Percentiles rank a stretch among this genome's conserved stretches.
phyloP scores from a whole-genome alignment of 2,888 invertebrate species.

The Hemaris fuciformis region DNA sequence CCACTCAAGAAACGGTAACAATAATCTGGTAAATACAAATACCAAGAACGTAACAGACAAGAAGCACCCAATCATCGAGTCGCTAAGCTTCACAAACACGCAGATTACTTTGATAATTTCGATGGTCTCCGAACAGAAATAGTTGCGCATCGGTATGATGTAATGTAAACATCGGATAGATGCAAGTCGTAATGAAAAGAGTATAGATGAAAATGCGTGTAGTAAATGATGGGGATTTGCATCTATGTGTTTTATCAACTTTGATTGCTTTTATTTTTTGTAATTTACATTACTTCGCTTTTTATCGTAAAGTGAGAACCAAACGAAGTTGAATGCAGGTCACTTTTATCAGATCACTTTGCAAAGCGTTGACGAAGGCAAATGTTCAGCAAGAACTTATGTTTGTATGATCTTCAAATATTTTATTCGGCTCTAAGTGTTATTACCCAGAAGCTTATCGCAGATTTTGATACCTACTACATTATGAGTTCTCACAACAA shows the following conservation, averaged over 20 bases:
- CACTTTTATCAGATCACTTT: no score
- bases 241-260: slow-evolving; percentile 35
- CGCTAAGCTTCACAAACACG: slow-evolving; percentile 22
- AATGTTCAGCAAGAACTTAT: no score
- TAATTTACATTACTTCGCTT: slow-evolving; percentile 6
- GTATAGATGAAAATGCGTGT: slow-evolving; percentile 66
- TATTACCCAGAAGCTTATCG: no score
- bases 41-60: not conserved
- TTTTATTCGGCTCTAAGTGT: no score
- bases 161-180: slow-evolving; percentile 35
- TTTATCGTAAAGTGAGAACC: not conserved
- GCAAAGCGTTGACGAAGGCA: no score
- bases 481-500: no score
- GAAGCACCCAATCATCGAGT: slow-evolving; percentile 23
- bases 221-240: slow-evolving; percentile 67
- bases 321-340: not conserved
- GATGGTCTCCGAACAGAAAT: slow-evolving; percentile 16
- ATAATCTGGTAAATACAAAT: not conserved
- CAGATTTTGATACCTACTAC: no score
- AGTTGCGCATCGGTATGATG: slow-evolving; percentile 14
- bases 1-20: no score
- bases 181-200: slow-evolving; percentile 38
- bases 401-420: no score
- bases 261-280: slow-evolving; percentile 20
- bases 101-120: slow-evolving; percentile 16